Evolutionary conservation across 2,113 vertebrate genomes (phyloP).

Genomic region (Potamarius usumacintae): DNA sequence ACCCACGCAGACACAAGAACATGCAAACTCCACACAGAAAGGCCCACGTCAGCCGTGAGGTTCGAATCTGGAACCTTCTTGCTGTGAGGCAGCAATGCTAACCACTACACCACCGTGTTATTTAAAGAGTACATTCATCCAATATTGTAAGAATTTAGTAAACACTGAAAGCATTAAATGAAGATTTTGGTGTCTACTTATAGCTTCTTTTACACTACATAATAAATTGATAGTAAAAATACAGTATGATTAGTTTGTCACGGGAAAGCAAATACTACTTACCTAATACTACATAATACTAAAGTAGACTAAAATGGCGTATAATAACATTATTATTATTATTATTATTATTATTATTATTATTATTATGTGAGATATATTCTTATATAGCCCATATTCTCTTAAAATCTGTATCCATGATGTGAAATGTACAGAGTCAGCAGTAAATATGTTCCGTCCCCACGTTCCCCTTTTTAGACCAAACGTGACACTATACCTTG

Average conservation of each 20-base stretch:
- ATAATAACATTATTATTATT: no score
- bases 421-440: neutral
- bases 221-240: neutral
- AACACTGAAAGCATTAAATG: neutral
- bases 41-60: no score
- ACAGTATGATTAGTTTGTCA: neutral
- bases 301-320: neutral
- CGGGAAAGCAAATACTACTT: neutral
- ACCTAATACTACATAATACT: neutral
- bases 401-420: neutral
- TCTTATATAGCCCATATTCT: neutral
- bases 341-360: neutral
- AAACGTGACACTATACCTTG: slow-evolving; percentile 39
- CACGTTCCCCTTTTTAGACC: neutral
- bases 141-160: neutral
- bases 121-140: neutral
- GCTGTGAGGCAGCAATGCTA: no score
- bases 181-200: neutral
- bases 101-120: no score
- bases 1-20: no score
- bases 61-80: no score
- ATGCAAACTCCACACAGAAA: no score
- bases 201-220: neutral
- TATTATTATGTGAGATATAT: neutral
- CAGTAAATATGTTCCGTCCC: neutral